Conservation (phyloP, 2,113 vertebrate species). For the Thermophis baileyi region DNA sequence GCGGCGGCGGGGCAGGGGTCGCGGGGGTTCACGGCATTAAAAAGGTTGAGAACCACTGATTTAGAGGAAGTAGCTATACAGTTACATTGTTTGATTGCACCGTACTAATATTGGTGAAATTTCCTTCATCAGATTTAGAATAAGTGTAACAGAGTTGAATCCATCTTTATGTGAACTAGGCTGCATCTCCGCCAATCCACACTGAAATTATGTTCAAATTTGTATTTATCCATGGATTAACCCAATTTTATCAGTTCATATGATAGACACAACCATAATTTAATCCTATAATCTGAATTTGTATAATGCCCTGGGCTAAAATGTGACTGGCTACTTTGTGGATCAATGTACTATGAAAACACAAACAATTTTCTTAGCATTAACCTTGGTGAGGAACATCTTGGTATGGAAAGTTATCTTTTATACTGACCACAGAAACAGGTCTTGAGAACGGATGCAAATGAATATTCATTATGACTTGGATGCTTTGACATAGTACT, state of each 20-base stretch:
- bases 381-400: neutral
- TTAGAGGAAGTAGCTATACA: neutral
- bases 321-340: neutral
- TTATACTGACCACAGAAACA: neutral
- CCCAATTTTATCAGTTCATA: neutral
- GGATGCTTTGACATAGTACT: neutral
- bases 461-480: neutral
- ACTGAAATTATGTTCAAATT: neutral
- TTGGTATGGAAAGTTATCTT: neutral
- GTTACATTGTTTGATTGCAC: neutral
- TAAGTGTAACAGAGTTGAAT: neutral
- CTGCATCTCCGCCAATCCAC: neutral
- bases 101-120: neutral
- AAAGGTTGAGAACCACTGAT: too few species aligned
- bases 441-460: neutral
- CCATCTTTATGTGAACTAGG: neutral
- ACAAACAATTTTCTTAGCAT: neutral
- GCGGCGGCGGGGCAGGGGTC: too few species aligned
- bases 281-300: neutral
- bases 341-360: neutral
- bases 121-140: neutral
- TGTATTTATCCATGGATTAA: neutral
- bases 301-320: neutral
- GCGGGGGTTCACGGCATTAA: too few species aligned
- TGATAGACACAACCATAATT: neutral